These are phyloP conservation scores for Parauchenoglanis punctatus DNA, from an alignment of 2,797 vertebrate species.

Conservation along the genomic window DNA sequence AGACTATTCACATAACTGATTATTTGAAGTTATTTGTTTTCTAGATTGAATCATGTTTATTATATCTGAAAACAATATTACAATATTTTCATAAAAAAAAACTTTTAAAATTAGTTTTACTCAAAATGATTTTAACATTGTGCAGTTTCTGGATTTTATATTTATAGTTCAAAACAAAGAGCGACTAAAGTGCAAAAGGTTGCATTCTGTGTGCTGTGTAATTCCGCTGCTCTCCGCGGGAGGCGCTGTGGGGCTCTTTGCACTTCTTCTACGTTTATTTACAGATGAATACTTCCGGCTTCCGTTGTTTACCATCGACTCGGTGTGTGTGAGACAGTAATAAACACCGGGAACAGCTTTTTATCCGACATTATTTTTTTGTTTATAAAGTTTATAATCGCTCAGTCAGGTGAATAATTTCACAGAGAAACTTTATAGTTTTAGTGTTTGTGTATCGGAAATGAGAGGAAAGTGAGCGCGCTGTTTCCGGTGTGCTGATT, in stretches of 20 bases:
- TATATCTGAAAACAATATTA: neutral
- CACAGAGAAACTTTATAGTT: too few relatives aligned
- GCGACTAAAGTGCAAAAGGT: neutral
- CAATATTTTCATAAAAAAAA: neutral
- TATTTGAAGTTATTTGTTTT: neutral
- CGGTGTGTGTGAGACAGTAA: neutral
- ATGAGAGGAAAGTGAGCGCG: neutral
- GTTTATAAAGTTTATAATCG: neutral
- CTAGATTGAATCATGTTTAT: neutral
- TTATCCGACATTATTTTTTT: too few relatives aligned
- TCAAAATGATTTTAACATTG: neutral
- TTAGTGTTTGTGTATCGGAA: neutral
- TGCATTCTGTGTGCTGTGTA: neutral
- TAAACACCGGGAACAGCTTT: neutral
- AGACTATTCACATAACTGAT: neutral
- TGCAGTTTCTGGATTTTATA: neutral
- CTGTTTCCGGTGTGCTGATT: slow-evolving; percentile 11
- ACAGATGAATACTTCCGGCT: slow-evolving; percentile 44
- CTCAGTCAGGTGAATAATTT: neutral
- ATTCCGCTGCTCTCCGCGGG: neutral
- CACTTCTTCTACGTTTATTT: slow-evolving; percentile 28
- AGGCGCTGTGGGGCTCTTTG: slow-evolving; percentile 26
- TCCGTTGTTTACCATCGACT: neutral
- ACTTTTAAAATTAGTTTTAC: neutral
- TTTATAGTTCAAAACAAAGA: neutral